These are phyloP conservation scores for Halcyon badia DNA, from an alignment of 2,797 vertebrate genomes.

Conservation along the genomic window DNA sequence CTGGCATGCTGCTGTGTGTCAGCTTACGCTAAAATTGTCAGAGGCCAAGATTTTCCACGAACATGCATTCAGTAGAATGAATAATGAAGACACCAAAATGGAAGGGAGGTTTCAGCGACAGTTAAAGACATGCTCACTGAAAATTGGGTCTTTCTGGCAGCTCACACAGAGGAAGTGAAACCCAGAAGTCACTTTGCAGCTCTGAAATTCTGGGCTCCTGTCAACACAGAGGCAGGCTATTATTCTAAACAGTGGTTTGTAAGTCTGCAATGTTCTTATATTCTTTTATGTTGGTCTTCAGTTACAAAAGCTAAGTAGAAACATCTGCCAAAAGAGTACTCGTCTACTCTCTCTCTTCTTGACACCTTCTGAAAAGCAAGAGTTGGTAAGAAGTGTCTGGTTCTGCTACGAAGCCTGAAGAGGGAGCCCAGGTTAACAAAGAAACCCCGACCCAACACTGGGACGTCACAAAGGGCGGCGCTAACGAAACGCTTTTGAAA, in stretches of 20 bases:
- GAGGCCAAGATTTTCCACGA: not conserved
- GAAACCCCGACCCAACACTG: not conserved
- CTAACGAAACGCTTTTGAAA: not conserved
- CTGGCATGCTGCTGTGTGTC: not conserved
- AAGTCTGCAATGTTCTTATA: not conserved
- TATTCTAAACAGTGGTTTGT: not conserved
- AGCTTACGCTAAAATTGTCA: not conserved
- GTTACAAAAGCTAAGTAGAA: not conserved
- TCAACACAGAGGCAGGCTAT: not conserved
- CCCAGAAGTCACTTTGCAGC: not conserved
- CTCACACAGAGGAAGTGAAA: constrained; percentile 25
- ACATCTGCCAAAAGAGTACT: not conserved
- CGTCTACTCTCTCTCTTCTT: not conserved
- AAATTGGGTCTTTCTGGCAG: not conserved
- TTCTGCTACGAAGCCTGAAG: constrained; percentile 36
- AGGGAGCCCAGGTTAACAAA: constrained; percentile 51
- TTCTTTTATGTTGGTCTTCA: not conserved
- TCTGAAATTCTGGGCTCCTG: not conserved
- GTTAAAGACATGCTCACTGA: not conserved
- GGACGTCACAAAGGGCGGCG: not conserved
- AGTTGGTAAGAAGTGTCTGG: not conserved
- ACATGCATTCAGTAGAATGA: not conserved
- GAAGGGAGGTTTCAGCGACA: not conserved
- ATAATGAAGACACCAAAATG: not conserved
- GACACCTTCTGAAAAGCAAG: not conserved